Conservation (phyloP, 1,140 invertebrate species). For the Ips nitidus region DNA sequence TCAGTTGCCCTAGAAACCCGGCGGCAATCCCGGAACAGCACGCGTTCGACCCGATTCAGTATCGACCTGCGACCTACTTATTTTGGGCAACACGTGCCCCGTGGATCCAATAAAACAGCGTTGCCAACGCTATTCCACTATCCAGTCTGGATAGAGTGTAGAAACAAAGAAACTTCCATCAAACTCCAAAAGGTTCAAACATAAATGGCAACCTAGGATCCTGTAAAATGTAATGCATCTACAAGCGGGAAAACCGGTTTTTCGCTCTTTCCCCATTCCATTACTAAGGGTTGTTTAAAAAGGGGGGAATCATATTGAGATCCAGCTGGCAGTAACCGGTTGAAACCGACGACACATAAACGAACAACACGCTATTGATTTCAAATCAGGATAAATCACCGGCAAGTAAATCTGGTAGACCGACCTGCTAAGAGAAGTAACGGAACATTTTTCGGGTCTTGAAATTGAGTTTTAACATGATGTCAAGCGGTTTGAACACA, state of each 20-base stretch:
- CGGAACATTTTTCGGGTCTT: too few species aligned
- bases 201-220: not conserved
- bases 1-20: slow-evolving; percentile 46
- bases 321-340: not conserved
- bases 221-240: slow-evolving; percentile 10
- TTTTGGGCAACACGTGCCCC: slow-evolving; percentile 47
- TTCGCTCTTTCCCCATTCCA: not conserved
- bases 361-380: too few species aligned
- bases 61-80: slow-evolving; percentile 53
- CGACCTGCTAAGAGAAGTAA: too few species aligned
- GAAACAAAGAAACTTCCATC: not conserved
- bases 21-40: slow-evolving; percentile 42
- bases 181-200: not conserved
- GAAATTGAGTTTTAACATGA: too few species aligned
- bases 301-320: not conserved
- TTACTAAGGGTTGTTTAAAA: slow-evolving; percentile 1
- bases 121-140: slow-evolving; percentile 20
- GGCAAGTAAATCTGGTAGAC: too few species aligned
- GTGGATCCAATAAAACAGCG: slow-evolving; percentile 1
- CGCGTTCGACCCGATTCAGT: slow-evolving; percentile 49
- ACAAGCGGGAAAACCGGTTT: slow-evolving; percentile 2
- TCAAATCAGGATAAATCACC: too few species aligned
- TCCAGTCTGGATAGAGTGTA: not conserved
- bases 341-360: not conserved
- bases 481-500: too few species aligned